These are phyloP conservation scores for Microtus ochrogaster DNA, from an alignment of 2,113 vertebrate species.

Conservation along the genomic window DNA sequence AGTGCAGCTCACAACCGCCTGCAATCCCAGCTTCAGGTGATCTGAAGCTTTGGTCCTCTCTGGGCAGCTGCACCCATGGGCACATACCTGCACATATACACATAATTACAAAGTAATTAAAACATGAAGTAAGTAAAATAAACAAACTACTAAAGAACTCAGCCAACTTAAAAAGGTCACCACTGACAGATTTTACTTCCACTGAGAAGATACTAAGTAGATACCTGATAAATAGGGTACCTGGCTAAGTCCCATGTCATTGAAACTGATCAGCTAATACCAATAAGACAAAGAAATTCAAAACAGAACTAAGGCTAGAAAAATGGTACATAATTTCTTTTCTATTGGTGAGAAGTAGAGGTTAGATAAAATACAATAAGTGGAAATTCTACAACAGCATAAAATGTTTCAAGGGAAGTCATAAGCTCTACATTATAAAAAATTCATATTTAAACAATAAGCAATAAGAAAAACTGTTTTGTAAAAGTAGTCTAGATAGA, in stretches of 20 bases:
- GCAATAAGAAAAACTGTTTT: slow-evolving; percentile 13
- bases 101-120: background rate
- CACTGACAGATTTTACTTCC: slow-evolving; percentile 28
- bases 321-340: slow-evolving; percentile 35
- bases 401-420: slow-evolving; percentile 13
- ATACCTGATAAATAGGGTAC: background rate
- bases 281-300: slow-evolving; percentile 37
- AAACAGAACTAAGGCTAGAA: background rate
- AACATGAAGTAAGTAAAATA: background rate
- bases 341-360: background rate
- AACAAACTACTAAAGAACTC: background rate
- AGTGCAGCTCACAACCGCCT: background rate
- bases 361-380: background rate
- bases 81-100: background rate
- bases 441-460: background rate
- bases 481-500: slow-evolving; percentile 43
- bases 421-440: slow-evolving; percentile 35
- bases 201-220: background rate
- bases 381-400: background rate
- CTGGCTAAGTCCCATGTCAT: background rate
- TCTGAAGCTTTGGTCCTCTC: background rate
- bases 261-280: background rate
- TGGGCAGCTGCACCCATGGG: background rate
- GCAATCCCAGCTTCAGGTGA: background rate
- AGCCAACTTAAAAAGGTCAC: background rate